phyloP scores from a whole-genome alignment of 2,797 vertebrate species.

The Anas georgica region DNA sequence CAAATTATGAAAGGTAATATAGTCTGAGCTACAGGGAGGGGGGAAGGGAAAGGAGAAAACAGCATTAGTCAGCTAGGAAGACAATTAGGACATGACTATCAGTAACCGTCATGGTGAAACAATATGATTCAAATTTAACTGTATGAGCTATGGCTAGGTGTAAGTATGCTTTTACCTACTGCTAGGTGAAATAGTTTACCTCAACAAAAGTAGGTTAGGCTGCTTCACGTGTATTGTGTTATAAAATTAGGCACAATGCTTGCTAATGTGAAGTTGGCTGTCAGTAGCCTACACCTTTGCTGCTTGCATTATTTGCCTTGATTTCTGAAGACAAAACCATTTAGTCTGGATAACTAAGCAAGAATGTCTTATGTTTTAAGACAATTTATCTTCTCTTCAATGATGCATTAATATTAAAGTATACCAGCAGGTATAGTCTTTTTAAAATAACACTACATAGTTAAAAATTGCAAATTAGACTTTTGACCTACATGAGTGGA shows the following conservation, averaged over 20 bases:
- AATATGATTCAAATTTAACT: not conserved
- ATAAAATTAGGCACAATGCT: not conserved
- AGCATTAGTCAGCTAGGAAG: not conserved
- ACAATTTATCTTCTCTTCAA: not conserved
- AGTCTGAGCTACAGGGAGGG: not conserved
- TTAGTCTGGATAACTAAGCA: not conserved
- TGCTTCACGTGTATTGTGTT: not conserved
- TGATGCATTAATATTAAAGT: not conserved
- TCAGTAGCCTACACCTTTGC: not conserved
- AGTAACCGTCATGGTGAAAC: not conserved
- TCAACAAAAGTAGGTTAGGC: not conserved
- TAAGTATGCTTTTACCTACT: not conserved
- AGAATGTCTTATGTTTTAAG: not conserved
- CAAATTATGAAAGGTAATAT: not conserved
- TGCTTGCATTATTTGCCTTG: not conserved
- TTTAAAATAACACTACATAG: not conserved
- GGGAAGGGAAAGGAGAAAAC: not conserved
- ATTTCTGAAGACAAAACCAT: not conserved
- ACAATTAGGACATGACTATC: not conserved
- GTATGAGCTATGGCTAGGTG: not conserved
- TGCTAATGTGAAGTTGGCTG: not conserved
- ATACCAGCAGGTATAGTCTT: not conserved
- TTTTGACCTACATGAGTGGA: not conserved
- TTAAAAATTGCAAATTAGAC: not conserved
- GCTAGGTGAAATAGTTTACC: not conserved